Percentiles rank a stretch among this genome's conserved stretches.
Evolutionary conservation across 2,113 vertebrate species (phyloP).

Genomic region (Ptyas mucosa): DNA sequence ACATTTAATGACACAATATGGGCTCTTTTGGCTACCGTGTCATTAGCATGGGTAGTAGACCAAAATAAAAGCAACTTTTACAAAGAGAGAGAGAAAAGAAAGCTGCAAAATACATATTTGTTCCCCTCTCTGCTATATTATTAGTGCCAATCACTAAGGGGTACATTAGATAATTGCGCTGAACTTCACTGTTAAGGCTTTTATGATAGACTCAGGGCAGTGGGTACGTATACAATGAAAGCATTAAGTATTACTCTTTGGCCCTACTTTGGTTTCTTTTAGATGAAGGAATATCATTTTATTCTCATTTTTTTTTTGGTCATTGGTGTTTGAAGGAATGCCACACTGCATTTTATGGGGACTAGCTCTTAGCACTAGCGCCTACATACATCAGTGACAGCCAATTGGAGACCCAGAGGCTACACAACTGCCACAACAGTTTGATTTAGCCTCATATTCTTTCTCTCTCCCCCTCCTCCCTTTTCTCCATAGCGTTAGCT

Average conservation of each 20-base stretch:
- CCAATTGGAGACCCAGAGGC: background rate
- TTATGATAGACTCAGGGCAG: background rate
- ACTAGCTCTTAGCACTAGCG: background rate
- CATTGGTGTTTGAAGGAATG: background rate
- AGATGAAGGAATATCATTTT: background rate
- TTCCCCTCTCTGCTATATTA: background rate
- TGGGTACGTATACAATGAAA: background rate
- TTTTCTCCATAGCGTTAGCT: background rate
- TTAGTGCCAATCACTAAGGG: background rate
- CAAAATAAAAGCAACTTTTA: background rate
- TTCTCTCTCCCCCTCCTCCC: background rate
- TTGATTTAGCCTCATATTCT: background rate
- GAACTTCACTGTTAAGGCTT: background rate
- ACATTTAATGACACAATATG: slow-evolving; percentile 9
- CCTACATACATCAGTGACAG: background rate
- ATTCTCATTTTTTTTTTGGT: background rate
- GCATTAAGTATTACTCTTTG: background rate
- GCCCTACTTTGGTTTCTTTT: background rate
- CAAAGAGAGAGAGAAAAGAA: background rate
- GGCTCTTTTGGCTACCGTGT: slow-evolving; percentile 12
- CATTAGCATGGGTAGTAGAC: background rate
- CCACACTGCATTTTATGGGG: background rate
- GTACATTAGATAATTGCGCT: background rate
- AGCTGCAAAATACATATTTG: background rate
- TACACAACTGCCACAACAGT: background rate